These are phyloP conservation scores for Asbolus verrucosus DNA, from an alignment of 1,140 invertebrate species.

Conservation along the genomic window DNA sequence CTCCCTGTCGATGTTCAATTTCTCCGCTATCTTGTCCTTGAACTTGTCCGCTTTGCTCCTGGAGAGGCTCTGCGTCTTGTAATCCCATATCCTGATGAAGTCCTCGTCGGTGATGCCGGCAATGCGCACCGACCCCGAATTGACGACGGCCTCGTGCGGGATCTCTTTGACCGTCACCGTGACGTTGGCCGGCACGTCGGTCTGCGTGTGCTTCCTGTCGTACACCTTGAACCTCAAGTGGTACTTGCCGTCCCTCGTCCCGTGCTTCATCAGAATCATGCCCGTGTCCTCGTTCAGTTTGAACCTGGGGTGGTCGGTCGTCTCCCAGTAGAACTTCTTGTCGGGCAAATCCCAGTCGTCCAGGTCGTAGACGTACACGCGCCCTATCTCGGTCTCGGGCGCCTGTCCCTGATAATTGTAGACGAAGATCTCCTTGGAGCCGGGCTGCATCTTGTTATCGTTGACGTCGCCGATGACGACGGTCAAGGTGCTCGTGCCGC, in stretches of 20 bases:
- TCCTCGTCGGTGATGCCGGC: conserved; percentile 96
- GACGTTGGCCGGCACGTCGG: conserved; percentile 91
- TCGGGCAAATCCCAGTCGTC: conserved; percentile 98
- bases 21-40: conserved; percentile 85
- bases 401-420: conserved; percentile 96
- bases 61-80: conserved; percentile 84
- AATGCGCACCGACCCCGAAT: conserved; percentile 94
- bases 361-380: conserved; percentile 95
- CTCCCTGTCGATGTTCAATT: conserved; percentile 85
- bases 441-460: conserved; percentile 97
- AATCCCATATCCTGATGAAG: conserved; percentile 95
- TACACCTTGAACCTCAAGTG: conserved; percentile 93
- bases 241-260: conserved; percentile 87
- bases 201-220: conserved; percentile 93
- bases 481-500: conserved; percentile 93
- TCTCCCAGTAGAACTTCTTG: conserved; percentile 96
- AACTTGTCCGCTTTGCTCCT: conserved; percentile 91
- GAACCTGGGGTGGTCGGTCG: conserved; percentile 83
- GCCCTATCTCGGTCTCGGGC: conserved; percentile 92
- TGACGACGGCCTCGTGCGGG: conserved; percentile 93
- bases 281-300: conserved; percentile 91
- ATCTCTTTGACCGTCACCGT: conserved; percentile 94
- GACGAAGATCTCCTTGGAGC: conserved; percentile 95
- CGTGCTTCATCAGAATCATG: conserved; percentile 94
- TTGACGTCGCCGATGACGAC: conserved; percentile 97